Conservation (phyloP, 2,797 vertebrate species). For the Oreortyx pictus region DNA sequence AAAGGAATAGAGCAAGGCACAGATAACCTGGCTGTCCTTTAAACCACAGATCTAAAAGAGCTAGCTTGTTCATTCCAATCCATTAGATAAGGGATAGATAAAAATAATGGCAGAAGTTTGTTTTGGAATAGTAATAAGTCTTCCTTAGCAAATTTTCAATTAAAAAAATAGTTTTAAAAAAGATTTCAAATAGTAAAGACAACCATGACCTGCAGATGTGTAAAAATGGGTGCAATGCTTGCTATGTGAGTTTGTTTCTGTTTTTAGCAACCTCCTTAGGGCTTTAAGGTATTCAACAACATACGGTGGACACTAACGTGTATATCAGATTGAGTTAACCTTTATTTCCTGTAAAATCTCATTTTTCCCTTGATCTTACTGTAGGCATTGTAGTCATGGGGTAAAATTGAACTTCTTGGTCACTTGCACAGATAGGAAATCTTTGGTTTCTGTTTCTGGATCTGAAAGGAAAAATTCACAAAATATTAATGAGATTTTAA, state of each 20-base stretch:
- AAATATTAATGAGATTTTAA: neutral
- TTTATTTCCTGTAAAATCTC: neutral
- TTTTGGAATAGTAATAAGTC: neutral
- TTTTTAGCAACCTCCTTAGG: neutral
- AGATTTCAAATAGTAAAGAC: neutral
- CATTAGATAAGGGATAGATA: neutral
- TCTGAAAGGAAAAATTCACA: neutral
- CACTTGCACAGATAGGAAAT: neutral
- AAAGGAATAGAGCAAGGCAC: neutral
- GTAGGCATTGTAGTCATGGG: neutral
- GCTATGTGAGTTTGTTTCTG: neutral
- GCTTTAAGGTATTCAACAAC: neutral
- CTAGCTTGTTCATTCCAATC: neutral
- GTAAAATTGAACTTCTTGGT: neutral
- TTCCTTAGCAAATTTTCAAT: neutral
- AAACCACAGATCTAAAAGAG: neutral
- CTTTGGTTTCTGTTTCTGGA: neutral
- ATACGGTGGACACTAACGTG: neutral
- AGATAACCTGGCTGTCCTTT: neutral
- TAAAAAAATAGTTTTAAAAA: neutral
- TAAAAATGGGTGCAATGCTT: neutral
- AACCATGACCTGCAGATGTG: neutral
- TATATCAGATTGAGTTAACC: neutral
- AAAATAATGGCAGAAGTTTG: neutral
- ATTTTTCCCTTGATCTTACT: neutral